phyloP scores from a whole-genome alignment of 2,888 invertebrate genomes.

The Criorhina ranunculi region DNA sequence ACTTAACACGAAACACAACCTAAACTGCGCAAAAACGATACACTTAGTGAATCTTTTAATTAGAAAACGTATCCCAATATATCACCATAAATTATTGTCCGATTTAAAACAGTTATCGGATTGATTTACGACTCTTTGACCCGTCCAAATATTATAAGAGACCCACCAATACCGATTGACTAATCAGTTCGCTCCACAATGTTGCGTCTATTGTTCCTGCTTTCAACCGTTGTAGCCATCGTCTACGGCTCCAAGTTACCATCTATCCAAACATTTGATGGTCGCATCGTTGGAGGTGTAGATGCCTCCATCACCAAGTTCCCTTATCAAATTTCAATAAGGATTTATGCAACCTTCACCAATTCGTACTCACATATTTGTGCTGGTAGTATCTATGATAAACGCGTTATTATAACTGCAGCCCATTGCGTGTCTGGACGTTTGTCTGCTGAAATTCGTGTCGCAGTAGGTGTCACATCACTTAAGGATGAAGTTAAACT shows the following conservation, averaged over 20 bases:
- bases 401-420: constrained; percentile 30
- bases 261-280: constrained; percentile 37
- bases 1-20: no score
- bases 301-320: constrained; percentile 49
- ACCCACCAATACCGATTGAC: no score
- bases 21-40: no score
- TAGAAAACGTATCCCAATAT: background rate
- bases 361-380: constrained; percentile 22
- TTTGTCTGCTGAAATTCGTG: constrained; percentile 79
- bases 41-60: background rate
- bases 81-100: background rate
- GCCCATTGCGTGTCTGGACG: constrained; percentile 80
- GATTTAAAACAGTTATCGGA: background rate
- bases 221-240: constrained; percentile 5
- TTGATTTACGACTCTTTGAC: background rate
- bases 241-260: constrained; percentile 13
- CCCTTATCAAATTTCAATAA: constrained; percentile 74
- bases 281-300: constrained; percentile 77
- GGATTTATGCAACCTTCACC: constrained; percentile 20
- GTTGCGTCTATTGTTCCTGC: constrained; percentile 31
- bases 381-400: constrained; percentile 30
- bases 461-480: constrained; percentile 80
- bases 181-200: constrained; percentile 4
- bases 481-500: constrained; percentile 77
- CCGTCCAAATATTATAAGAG: constrained; percentile 5